Evolutionary conservation across 2,888 invertebrate genomes (phyloP).

Genomic region (Theretra japonica): DNA sequence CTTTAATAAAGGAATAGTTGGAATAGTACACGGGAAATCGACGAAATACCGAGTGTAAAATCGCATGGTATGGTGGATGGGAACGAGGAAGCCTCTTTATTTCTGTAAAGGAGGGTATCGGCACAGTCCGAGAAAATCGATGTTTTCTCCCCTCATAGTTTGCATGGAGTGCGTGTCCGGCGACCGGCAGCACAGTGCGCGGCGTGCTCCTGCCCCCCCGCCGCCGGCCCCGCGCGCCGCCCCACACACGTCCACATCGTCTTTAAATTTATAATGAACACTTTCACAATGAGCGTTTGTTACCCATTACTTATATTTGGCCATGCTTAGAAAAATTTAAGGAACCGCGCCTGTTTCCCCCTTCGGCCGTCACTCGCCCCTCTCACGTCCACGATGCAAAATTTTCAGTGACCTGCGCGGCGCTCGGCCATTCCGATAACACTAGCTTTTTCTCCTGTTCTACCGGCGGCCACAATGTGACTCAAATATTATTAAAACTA

Average conservation of each 20-base stretch:
- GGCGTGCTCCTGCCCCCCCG: not conserved
- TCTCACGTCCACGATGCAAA: conserved; percentile 69
- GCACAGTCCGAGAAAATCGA: conserved; percentile 82
- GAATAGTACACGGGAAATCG: conserved; percentile 34
- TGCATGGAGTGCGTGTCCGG: conserved; percentile 75
- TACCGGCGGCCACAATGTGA: conserved; percentile 24
- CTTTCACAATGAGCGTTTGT: conserved; percentile 19
- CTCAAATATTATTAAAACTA: not conserved
- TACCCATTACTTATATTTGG: conserved; percentile 38
- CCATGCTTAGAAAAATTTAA: conserved; percentile 64
- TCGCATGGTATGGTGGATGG: conserved; percentile 60
- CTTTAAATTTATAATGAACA: conserved; percentile 24
- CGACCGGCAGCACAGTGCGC: conserved; percentile 30
- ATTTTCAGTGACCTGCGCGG: conserved; percentile 69
- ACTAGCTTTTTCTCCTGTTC: conserved; percentile 41
- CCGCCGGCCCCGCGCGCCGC: not conserved
- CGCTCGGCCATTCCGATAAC: conserved; percentile 52
- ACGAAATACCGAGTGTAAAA: conserved; percentile 56
- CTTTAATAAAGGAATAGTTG: conserved; percentile 35
- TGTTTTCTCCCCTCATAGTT: conserved; percentile 80
- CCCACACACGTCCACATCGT: not conserved
- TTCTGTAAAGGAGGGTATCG: conserved; percentile 72
- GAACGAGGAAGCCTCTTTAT: conserved; percentile 62
- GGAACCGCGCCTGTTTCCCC: conserved; percentile 54
- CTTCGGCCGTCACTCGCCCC: conserved; percentile 50